A percentile compares a stretch with the other conserved stretches of the same genome.
Conservation (phyloP, 64 coral and sea anemone species). For the Dendrophyllia cribrosa region DNA sequence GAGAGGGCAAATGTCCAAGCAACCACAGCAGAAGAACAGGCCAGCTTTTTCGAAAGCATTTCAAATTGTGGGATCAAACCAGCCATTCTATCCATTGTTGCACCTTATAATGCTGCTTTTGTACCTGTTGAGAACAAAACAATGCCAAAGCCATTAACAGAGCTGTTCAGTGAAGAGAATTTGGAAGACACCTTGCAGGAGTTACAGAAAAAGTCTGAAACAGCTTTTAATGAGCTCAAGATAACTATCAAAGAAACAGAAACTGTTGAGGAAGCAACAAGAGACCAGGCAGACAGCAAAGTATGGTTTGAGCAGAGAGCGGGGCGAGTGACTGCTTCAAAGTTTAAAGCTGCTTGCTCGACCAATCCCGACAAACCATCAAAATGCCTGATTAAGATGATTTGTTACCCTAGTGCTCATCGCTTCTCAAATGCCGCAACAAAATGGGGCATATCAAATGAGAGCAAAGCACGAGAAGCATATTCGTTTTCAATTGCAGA, state of each 20-base stretch:
- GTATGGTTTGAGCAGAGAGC: conserved; percentile 69
- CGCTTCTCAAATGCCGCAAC: conserved; percentile 69
- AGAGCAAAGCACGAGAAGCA: conserved; percentile 39
- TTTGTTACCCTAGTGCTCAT: conserved; percentile 67
- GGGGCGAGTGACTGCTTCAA: conserved; percentile 61
- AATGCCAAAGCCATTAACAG: conserved; percentile 54
- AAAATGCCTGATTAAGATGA: conserved; percentile 50
- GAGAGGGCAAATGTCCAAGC: too few relatives aligned
- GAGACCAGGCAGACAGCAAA: conserved; percentile 60
- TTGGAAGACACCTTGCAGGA: conserved; percentile 54
- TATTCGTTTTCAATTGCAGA: conserved; percentile 45
- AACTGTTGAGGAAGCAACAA: conserved; percentile 55
- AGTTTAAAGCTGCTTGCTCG: not conserved
- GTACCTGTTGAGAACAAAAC: conserved; percentile 29
- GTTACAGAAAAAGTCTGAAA: conserved; percentile 22
- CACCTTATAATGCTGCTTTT: conserved; percentile 46
- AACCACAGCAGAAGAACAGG: conserved; percentile 49
- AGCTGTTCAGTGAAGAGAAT: conserved; percentile 45
- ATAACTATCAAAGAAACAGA: conserved; percentile 53
- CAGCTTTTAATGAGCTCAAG: conserved; percentile 44
- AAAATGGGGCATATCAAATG: conserved; percentile 52
- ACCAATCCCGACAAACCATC: conserved; percentile 35
- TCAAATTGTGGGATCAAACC: conserved; percentile 60
- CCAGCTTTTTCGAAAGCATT: conserved; percentile 63
- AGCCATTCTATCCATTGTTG: conserved; percentile 66